phyloP scores from a whole-genome alignment of 2,113 vertebrate genomes.

The Haemorhous mexicanus region DNA sequence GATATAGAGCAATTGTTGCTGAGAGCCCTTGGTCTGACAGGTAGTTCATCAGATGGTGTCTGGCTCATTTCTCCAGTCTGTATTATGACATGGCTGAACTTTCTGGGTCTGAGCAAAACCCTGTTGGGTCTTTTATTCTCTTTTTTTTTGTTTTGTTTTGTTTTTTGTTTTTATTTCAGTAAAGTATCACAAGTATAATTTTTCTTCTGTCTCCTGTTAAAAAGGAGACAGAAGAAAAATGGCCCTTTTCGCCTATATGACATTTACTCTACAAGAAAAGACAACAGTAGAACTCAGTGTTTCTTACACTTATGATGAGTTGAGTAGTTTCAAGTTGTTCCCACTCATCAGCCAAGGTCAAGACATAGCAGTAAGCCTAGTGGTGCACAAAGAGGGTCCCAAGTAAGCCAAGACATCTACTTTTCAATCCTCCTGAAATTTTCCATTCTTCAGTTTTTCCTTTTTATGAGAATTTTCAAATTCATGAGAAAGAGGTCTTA shows the following conservation, averaged over 20 bases:
- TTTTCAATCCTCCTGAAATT: not conserved
- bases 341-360: not conserved
- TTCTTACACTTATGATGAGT: not conserved
- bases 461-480: not conserved
- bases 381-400: not conserved
- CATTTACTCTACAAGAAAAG: not conserved
- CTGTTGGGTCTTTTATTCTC: not conserved
- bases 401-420: not conserved
- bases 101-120: not conserved
- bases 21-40: not conserved
- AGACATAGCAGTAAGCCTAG: not conserved
- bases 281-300: not conserved
- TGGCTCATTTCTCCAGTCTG: not conserved
- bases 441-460: not conserved
- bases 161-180: not conserved
- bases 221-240: not conserved
- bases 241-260: not conserved
- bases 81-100: not conserved
- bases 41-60: not conserved
- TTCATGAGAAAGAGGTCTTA: not conserved
- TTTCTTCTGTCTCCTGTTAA: too few species aligned
- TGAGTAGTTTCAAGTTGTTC: not conserved
- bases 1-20: not conserved
- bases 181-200: not conserved
- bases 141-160: too few species aligned